Conservation (phyloP, 1,140 invertebrate species). For the Steinernema feltiae region DNA sequence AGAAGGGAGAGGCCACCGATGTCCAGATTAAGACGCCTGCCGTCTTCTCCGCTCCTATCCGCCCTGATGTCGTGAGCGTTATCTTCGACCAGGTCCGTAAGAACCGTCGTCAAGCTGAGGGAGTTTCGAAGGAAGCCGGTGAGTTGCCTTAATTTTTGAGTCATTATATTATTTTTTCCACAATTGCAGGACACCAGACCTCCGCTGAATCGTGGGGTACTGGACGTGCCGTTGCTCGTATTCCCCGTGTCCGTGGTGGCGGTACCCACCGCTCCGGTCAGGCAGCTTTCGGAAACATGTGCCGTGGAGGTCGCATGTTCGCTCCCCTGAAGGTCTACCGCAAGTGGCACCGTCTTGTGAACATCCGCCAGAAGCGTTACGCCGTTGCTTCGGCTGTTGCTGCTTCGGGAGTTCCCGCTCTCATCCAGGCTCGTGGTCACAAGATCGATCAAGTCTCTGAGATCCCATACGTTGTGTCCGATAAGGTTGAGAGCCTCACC, state of each 20-base stretch:
- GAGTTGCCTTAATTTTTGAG: conserved; percentile 54
- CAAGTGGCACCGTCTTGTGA: conserved; percentile 92
- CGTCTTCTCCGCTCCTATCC: conserved; percentile 92
- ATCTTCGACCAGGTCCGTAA: conserved; percentile 91
- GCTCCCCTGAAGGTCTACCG: conserved; percentile 95
- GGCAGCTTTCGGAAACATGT: conserved; percentile 99
- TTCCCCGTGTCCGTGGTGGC: conserved; percentile 96
- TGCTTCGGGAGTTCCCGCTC: conserved; percentile 85
- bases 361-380: conserved; percentile 90
- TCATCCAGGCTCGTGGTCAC: conserved; percentile 96
- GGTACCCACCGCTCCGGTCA: conserved; percentile 99
- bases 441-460: conserved; percentile 87
- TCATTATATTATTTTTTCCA: conserved; percentile 22
- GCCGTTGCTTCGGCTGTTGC: conserved; percentile 92
- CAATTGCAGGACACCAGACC: conserved; percentile 91
- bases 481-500: conserved; percentile 85
- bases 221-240: conserved; percentile 98
- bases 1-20: conserved; percentile 79
- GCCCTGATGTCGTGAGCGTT: conserved; percentile 94
- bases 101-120: conserved; percentile 91
- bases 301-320: conserved; percentile 98
- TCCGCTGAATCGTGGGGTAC: conserved; percentile 99
- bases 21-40: conserved; percentile 76
- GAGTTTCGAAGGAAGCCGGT: conserved; percentile 94
- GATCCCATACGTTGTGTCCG: conserved; percentile 87